Conservation (phyloP, 2,888 invertebrate species). For the Papilio protenor region DNA sequence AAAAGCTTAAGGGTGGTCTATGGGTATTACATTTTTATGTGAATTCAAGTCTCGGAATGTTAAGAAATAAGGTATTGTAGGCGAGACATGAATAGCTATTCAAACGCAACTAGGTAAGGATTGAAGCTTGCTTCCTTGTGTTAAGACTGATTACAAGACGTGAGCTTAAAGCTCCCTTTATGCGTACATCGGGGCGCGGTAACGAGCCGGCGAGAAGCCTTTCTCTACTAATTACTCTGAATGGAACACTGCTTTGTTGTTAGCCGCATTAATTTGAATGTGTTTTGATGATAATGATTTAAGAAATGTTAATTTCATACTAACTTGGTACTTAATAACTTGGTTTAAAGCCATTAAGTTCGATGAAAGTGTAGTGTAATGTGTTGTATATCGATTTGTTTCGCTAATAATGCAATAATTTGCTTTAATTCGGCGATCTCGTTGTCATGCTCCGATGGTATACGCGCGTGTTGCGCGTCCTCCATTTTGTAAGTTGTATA, state of each 20-base stretch:
- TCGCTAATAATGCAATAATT: no score
- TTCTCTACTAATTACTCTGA: conserved; percentile 23
- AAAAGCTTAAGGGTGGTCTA: neutral
- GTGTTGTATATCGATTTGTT: no score
- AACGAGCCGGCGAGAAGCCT: conserved; percentile 9
- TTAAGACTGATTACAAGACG: conserved; percentile 22
- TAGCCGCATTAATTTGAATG: conserved; percentile 5
- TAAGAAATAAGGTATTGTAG: conserved; percentile 17
- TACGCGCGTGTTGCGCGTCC: no score
- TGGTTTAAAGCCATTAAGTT: neutral
- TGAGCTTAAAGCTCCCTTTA: conserved; percentile 21
- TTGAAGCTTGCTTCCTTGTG: conserved; percentile 18
- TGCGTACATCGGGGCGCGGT: conserved; percentile 24
- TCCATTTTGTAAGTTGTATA: no score
- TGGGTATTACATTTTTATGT: neutral
- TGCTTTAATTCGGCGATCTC: no score
- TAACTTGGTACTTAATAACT: neutral
- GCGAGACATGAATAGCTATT: conserved; percentile 21
- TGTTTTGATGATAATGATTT: conserved; percentile 1
- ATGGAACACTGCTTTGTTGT: conserved; percentile 11
- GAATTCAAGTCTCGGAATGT: conserved; percentile 1
- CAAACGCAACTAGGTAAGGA: conserved; percentile 24
- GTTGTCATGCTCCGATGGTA: no score
- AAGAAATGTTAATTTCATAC: neutral
- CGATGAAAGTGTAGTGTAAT: no score